Base-by-base conservation (phyloP, 1,140 invertebrate genomes). In the Eupristina koningsbergeri region DNA sequence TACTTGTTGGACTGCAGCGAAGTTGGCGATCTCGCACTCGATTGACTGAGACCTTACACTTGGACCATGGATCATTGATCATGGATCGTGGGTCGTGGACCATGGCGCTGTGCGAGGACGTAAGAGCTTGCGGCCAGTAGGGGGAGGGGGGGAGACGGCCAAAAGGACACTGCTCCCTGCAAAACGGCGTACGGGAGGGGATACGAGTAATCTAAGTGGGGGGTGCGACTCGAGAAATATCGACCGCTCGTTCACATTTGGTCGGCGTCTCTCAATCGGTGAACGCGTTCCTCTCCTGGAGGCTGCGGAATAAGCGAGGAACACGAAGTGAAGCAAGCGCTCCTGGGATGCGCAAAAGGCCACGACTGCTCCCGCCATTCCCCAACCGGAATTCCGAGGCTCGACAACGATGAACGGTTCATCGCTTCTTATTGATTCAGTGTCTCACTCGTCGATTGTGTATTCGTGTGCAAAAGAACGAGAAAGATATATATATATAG, bases 201-300 rank as follows among this genome's bases (percentile, higher is more conserved):
- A n/a, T n/a, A n/a, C n/a, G 53, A 81, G 53, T 19, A n/a, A n/a
- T n/a, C n/a, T n/a, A n/a, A 13, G 26, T 22, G 29, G 77, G 74
- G 47, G 53, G 76, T 81, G 83, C 77, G 58, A 80, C 58, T 47
- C 39, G 64, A 45, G 75, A n/a, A 87, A 87, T 89, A 90, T 89
- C 89, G 89, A 89, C 87, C 88, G 87, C 89, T 87, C 88, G 88
- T 88, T 88, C 81, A 86, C 88, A 91, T 90, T 91, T 87, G 89
- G 85, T 80, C 85, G 61, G 84, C 82, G 84, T 77, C 78, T 83
- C 86, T 82, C 76, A 19, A 76, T 69, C 34, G 19, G 34, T 3
- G 53, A 69, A 36, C 45, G 50, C 34, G 67, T 64, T n/a, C 34
- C 22, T 9, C 26, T 3, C 26, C 22, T 9, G 53, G 53, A 58